Evolutionary conservation across 2,797 vertebrate species (phyloP).

Genomic region (Neopelma chrysocephalum): DNA sequence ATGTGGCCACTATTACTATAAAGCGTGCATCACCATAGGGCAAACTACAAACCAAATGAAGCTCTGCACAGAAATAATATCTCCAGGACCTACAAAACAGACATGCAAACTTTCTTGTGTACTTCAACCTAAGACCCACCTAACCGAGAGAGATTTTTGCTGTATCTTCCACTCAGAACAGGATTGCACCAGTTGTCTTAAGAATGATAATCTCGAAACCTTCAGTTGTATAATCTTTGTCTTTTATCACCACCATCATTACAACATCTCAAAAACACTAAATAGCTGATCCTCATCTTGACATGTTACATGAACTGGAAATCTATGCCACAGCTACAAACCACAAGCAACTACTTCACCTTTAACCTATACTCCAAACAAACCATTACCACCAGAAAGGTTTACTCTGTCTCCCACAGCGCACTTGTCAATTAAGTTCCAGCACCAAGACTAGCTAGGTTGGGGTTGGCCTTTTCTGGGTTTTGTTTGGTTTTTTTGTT

Average conservation of each 20-base stretch:
- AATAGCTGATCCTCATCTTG: neutral
- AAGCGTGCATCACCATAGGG: rapidly evolving
- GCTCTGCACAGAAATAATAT: neutral
- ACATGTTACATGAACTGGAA: neutral
- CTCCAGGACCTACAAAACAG: neutral
- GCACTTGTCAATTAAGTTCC: neutral
- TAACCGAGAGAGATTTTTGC: neutral
- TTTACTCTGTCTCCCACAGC: neutral
- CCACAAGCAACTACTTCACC: neutral
- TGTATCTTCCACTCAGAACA: neutral
- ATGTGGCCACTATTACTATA: neutral
- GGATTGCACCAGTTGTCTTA: neutral
- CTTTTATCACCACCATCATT: neutral
- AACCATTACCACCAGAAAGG: neutral
- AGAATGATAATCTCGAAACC: neutral
- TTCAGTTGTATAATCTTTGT: neutral
- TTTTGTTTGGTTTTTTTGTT: neutral
- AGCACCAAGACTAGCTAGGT: neutral
- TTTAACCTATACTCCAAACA: neutral
- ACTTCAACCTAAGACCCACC: neutral
- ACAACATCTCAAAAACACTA: neutral
- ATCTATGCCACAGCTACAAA: neutral
- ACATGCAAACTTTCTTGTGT: neutral
- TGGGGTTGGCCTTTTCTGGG: neutral
- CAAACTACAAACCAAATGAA: neutral